Base-by-base conservation (phyloP, 2,113 vertebrate species). In the Trochalopteron elliotii region DNA sequence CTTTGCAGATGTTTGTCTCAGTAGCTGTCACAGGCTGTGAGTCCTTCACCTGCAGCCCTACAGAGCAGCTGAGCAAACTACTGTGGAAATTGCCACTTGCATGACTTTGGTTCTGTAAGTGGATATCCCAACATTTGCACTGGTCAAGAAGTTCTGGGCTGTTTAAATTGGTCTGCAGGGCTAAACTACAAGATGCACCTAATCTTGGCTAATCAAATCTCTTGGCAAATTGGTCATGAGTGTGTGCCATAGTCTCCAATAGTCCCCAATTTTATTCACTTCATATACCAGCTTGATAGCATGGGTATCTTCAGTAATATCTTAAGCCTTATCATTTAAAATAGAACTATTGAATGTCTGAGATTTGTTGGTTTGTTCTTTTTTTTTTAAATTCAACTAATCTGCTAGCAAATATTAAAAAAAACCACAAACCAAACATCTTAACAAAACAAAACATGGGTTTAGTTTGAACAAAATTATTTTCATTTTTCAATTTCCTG, bases 401-500 rank as follows among this genome's bases (percentile, higher is more conserved):
- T 68, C n/a, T 67, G 12, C 37, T 57, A 68, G 31, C 63, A 68
- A 89, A 67, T 78, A 81, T 55, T 81, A 44, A 55, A 78, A 81
- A 55, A 71, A 85, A 57, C 1, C 7, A 45, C n/a, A 53, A 83
- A 67, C 5, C 12, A 52, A 84, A 12, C 6, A 52, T 22, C 24
- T 80, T 61, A 63, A 68, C 5, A 55, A 88, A 84, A 85, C 3
- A 60, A 83, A 89, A 22, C 10, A 21, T 33, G 4, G 0, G 0
- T 15, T 71, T 71, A 59, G 5, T 83, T 89, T 53, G 60, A 56
- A 64, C 24, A 49, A 84, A 59, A 44, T 65, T 79, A 25, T 79
- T 93, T 87, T 72, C 9, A 69, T 82, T 85, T 89, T 93, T 89
- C 72, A 78, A 22, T 83, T 90, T 95, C 60, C 56, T 68, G 17